phyloP scores from a whole-genome alignment of 92 coral and sea anemone genomes.

The Diadumene lineata region DNA sequence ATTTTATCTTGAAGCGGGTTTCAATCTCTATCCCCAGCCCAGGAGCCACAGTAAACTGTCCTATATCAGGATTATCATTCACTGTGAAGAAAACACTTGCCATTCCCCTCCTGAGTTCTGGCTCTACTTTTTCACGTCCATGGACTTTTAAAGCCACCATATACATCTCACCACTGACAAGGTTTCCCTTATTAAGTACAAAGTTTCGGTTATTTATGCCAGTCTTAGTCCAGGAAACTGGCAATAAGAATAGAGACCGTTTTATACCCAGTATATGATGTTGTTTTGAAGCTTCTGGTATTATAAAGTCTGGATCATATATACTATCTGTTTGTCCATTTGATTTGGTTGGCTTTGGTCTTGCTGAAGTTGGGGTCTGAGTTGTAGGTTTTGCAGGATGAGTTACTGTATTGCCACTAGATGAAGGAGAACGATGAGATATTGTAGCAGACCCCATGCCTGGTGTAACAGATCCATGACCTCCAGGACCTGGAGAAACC shows the following conservation, averaged over 20 bases:
- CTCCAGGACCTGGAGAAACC: background rate
- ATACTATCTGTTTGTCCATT: background rate
- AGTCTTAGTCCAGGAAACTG: constrained; percentile 37
- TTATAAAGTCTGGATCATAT: constrained; percentile 12
- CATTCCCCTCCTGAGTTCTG: constrained; percentile 34
- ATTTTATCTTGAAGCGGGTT: constrained; percentile 49
- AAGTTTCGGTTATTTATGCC: constrained; percentile 37
- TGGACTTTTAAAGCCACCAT: constrained; percentile 23
- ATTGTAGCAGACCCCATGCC: constrained; percentile 14
- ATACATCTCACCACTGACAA: constrained; percentile 35
- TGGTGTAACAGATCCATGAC: constrained; percentile 8
- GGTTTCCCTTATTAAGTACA: constrained; percentile 24
- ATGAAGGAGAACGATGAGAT: background rate
- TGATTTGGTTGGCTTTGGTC: background rate
- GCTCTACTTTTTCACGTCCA: constrained; percentile 3
- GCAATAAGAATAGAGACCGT: constrained; percentile 1
- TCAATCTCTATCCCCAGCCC: constrained; percentile 45
- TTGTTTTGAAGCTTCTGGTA: constrained; percentile 1
- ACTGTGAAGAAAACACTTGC: constrained; percentile 51
- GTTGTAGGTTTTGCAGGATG: background rate
- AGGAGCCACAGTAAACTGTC: constrained; percentile 46
- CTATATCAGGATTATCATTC: constrained; percentile 37
- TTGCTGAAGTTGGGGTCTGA: background rate
- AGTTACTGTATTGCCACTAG: constrained; percentile 10
- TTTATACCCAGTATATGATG: background rate